Evolutionary conservation across 2,888 invertebrate species (phyloP).

Genomic region (Deilephila elpenor): DNA sequence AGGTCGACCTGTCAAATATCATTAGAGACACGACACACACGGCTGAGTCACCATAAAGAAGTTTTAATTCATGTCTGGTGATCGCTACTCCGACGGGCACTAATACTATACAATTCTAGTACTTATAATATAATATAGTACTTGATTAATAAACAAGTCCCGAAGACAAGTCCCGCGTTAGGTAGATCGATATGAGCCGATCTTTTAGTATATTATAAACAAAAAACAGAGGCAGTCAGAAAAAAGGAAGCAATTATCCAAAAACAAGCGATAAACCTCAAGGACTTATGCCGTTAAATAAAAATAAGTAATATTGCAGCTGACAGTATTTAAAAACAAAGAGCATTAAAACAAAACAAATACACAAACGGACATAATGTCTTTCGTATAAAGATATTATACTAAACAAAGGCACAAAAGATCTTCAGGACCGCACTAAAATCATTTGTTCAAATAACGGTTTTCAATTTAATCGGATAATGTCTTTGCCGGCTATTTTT

Average conservation of each 20-base stretch:
- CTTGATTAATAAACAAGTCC: no score
- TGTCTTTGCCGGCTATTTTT: neutral
- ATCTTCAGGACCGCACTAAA: constrained; percentile 66
- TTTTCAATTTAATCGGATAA: constrained; percentile 9
- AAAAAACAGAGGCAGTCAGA: neutral
- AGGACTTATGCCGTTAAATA: constrained; percentile 11
- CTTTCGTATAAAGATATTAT: neutral
- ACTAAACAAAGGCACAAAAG: constrained; percentile 39
- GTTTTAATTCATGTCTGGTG: no score
- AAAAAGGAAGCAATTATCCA: neutral
- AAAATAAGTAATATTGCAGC: neutral
- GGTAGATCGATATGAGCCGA: no score
- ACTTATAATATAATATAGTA: no score
- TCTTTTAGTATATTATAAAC: no score
- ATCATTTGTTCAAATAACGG: constrained; percentile 52
- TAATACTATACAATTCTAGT: no score
- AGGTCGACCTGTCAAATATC: no score
- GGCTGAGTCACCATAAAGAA: no score
- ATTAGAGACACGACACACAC: no score
- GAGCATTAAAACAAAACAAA: constrained; percentile 6
- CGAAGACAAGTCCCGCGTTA: no score
- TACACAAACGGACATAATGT: constrained; percentile 5
- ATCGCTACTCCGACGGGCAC: no score
- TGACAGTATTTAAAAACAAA: constrained; percentile 18
- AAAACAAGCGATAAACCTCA: neutral